phyloP scores from a whole-genome alignment of 2,888 invertebrate species.

The Cryptocheilus praepositus region DNA sequence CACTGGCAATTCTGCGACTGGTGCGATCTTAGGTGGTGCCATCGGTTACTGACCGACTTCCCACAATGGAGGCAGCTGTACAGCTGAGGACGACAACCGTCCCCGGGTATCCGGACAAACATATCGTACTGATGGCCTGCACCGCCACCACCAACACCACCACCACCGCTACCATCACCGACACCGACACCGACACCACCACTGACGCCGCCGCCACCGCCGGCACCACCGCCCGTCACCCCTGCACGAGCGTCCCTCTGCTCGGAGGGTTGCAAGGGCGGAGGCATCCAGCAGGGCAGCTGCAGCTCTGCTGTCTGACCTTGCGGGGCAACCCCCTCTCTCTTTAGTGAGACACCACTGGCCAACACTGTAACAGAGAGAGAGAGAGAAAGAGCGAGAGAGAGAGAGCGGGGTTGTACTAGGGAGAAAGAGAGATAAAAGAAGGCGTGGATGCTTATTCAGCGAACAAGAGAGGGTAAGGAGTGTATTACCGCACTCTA shows the following conservation, averaged over 20 bases:
- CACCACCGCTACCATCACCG: conserved; percentile 48
- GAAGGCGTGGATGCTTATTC: conserved; percentile 1
- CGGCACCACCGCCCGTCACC: conserved; percentile 46
- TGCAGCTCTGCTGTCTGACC: conserved; percentile 61
- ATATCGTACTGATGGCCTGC: conserved; percentile 59
- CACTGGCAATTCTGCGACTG: conserved; percentile 80
- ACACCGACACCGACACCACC: conserved; percentile 18
- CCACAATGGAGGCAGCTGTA: conserved; percentile 81
- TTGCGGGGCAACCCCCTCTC: conserved; percentile 66
- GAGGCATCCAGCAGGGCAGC: conserved; percentile 64
- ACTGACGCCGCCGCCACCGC: conserved; percentile 29
- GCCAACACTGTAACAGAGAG: conserved; percentile 70
- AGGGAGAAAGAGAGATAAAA: conserved; percentile 15
- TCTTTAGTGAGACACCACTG: conserved; percentile 70
- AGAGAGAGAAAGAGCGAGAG: conserved; percentile 62
- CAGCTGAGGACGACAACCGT: conserved; percentile 67
- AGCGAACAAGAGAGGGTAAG: conserved; percentile 5
- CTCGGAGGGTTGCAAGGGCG: conserved; percentile 59
- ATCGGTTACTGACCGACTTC: conserved; percentile 81
- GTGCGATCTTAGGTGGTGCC: conserved; percentile 82
- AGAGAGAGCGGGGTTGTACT: conserved; percentile 45
- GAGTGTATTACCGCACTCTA: background rate
- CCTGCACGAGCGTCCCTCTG: conserved; percentile 54
- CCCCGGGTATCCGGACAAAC: conserved; percentile 62
- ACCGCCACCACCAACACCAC: conserved; percentile 27